Conservation (phyloP, 2,888 invertebrate species). For the Axea sp. region DNA sequence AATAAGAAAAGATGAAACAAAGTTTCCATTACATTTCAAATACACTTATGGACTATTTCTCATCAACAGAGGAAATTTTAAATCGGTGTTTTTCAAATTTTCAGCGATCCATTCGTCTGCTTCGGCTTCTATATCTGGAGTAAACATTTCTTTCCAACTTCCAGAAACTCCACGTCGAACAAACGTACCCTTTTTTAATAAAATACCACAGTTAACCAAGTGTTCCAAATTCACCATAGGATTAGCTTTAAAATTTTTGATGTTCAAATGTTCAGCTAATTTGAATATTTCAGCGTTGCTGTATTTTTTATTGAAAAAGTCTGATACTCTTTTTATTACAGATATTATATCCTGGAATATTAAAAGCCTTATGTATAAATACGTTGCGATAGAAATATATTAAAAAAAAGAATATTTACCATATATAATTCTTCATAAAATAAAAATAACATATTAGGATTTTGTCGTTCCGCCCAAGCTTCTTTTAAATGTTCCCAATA, state of each 20-base stretch:
- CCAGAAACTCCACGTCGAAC: constrained; percentile 85
- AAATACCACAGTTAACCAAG: constrained; percentile 83
- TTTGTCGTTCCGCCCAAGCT: constrained; percentile 84
- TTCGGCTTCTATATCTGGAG: constrained; percentile 83
- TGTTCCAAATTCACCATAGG: constrained; percentile 87
- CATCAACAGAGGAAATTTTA: constrained; percentile 82
- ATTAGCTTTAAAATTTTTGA: constrained; percentile 91
- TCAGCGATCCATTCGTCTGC: constrained; percentile 86
- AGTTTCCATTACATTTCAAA: too few species aligned
- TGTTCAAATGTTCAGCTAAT: constrained; percentile 87
- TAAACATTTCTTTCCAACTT: constrained; percentile 87
- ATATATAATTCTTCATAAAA: constrained; percentile 84
- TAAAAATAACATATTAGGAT: constrained; percentile 86
- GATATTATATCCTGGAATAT: constrained; percentile 82
- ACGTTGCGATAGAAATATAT: too few species aligned
- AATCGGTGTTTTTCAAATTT: constrained; percentile 83
- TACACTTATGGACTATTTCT: too few species aligned
- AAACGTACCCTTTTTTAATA: constrained; percentile 83
- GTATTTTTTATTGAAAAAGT: constrained; percentile 83
- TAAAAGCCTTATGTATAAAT: too few species aligned
- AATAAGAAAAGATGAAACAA: too few species aligned
- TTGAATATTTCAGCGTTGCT: constrained; percentile 82
- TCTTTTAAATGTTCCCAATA: constrained; percentile 90
- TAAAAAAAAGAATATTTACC: too few species aligned
- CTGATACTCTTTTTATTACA: constrained; percentile 82